phyloP scores from a whole-genome alignment of 2,113 vertebrate genomes.

The Pycnonotus jocosus region DNA sequence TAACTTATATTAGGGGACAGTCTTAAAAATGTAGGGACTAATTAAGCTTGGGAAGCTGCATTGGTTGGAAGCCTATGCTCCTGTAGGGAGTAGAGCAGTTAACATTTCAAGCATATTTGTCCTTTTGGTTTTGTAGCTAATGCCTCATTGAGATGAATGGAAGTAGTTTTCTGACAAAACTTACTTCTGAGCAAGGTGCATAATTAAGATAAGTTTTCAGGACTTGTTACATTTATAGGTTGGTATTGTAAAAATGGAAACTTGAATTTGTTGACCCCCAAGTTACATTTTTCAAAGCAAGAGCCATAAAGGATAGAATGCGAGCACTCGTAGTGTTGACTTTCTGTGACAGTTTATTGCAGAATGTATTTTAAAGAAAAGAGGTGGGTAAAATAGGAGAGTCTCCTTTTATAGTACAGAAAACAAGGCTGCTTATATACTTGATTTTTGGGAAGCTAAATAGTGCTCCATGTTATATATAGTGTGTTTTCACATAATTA shows the following conservation, averaged over 20 bases:
- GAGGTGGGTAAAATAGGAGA: not conserved
- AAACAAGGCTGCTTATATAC: not conserved
- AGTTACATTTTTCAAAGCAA: not conserved
- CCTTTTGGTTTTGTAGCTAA: not conserved
- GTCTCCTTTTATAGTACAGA: not conserved
- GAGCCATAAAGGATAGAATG: not conserved
- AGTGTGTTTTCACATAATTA: not conserved
- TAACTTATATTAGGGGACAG: not conserved
- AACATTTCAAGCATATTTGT: not conserved
- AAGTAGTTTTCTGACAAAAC: not conserved
- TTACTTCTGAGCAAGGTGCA: not conserved
- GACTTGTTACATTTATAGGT: not conserved
- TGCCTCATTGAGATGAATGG: not conserved
- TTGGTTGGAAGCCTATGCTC: not conserved
- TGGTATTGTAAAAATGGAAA: not conserved
- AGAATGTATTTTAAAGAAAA: not conserved
- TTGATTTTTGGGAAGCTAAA: not conserved
- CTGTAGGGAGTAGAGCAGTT: not conserved
- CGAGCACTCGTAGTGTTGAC: rapidly evolving
- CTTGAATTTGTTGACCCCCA: not conserved
- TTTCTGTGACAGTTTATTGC: not conserved
- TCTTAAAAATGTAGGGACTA: not conserved
- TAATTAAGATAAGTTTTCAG: not conserved
- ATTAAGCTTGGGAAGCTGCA: not conserved
- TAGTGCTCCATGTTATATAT: not conserved